Evolutionary conservation across 2,113 vertebrate species (phyloP), one percentile per base, ranked within the genome.

Genomic region (Clupea harengus): DNA sequence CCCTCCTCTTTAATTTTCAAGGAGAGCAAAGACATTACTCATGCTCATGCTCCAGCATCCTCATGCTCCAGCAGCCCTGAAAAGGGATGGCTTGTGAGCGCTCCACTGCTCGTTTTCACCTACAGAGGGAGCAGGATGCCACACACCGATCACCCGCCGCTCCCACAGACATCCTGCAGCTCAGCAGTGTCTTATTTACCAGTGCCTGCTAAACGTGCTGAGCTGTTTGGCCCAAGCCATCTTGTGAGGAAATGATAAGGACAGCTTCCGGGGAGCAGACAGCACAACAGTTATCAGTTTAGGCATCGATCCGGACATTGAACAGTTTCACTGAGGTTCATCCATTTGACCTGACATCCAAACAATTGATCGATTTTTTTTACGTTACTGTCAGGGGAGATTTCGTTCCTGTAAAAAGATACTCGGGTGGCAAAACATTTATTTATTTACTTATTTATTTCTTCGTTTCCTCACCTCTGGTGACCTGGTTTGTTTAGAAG

Each of bases 41-140:
- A n/a, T 28, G 64, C n/a, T 8, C 22, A n/a, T n/a, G n/a, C n/a
- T 72, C n/a, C 25, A 25, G n/a, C 64, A 72, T 25, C 28, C 64
- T 72, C 64, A 11, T 1, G n/a, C 8, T 13, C 64, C n/a, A n/a
- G 6, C n/a, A 72, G 9, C 64, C 64, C 64, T 72, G 64, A 72
- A 25, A 28, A 72, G 64, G 7, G 64, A 25, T 2, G 64, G 22
- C 64, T 72, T 9, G 64, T n/a, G 25, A 72, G 64, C 1, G 25
- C 20, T 46, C 45, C 84, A 28, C 57, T 86, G 81, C 60, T 57
- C 81, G 32, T 10, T 81, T 64, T 83, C 4, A 25, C 82, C 89
- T 87, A 88, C 49, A 88, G 89, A 89, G 87, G 89, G 88, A 84
- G 87, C 85, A 88, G 20, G 84, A 82, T 67, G 80, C 85, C 87